These are phyloP conservation scores for Scomber scombrus DNA, from an alignment of 2,113 vertebrate species.

Conservation along the genomic window DNA sequence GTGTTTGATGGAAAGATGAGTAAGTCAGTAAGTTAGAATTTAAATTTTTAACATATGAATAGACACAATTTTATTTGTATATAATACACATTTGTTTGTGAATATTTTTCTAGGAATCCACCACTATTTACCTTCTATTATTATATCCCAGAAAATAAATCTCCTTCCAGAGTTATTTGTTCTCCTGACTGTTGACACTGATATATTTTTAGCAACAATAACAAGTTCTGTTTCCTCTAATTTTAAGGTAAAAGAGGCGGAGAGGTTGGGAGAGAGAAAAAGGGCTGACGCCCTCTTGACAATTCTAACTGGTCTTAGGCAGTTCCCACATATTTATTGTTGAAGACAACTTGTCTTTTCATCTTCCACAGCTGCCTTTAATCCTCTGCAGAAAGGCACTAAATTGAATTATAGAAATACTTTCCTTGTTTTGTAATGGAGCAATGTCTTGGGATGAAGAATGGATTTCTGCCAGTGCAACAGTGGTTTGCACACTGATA, in stretches of 20 bases:
- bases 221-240: slow-evolving; percentile 14
- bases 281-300: slow-evolving; percentile 14
- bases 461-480: slow-evolving; percentile 28
- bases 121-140: neutral
- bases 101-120: neutral
- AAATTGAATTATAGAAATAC: slow-evolving; percentile 63
- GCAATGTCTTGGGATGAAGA: slow-evolving; percentile 36
- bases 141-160: neutral
- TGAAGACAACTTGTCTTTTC: slow-evolving; percentile 66
- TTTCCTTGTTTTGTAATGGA: slow-evolving; percentile 64
- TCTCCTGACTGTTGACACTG: neutral
- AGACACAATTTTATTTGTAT: neutral
- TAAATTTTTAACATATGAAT: neutral
- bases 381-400: slow-evolving; percentile 62
- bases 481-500: slow-evolving; percentile 44
- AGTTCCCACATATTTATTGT: slow-evolving; percentile 59
- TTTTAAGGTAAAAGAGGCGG: slow-evolving; percentile 14
- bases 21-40: neutral
- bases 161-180: neutral
- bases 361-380: slow-evolving; percentile 75
- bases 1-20: neutral
- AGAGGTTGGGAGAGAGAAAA: neutral
- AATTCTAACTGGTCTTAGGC: slow-evolving; percentile 34
- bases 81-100: neutral
- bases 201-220: slow-evolving; percentile 9